Evolutionary conservation across 2,888 invertebrate genomes (phyloP), one percentile per base, ranked within the genome.

Genomic region (Unio pictorum): DNA sequence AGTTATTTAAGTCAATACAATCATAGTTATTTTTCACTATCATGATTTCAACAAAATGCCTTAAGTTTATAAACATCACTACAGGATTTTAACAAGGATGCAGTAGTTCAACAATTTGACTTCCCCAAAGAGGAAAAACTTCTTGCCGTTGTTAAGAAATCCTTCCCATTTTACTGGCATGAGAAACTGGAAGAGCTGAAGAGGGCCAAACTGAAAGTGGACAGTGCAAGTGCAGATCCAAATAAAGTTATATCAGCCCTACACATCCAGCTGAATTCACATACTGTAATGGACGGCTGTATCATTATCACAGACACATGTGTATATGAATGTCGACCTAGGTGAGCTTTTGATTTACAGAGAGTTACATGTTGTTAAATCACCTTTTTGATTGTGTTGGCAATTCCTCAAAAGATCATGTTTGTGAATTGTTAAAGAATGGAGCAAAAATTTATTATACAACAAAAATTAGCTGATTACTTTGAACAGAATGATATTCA

Each of bases 251-350:
- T 77, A n/a, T 76, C 73, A 55, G 76, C 81, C 28, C 68, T 80
- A 56, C 79, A 77, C 54, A 83, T 88, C 28, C 81, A 81, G 7
- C 71, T 88, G 58, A 78, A 80, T 30, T 75, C 81, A 23, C 86
- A 87, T 71, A 87, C 88, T 8, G 88, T 87, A 17, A 77, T 88
- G 23, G 86, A 89, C 76, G 89, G 88, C 4, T 93, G 93, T 87
- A 88, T 93, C 68, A 87, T 93, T 75, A 91, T 94, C 61, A 93
- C 93, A 26, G 92, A 92, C 87, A 89, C 88, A 79, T 92, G 92
- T 78, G 91, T 93, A 65, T 93, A 93, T 88, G 92, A 92, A 89
- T 89, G 93, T 74, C 87, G 90, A 75, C 89, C 93, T 67, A 92
- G 92, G 93, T 93, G 85, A 74, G 70, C 18, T 15, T 45, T 34